Evolutionary conservation across 2,797 vertebrate species (phyloP), one percentile per base, ranked within the genome.

Genomic region (Geotrypetes seraphini): DNA sequence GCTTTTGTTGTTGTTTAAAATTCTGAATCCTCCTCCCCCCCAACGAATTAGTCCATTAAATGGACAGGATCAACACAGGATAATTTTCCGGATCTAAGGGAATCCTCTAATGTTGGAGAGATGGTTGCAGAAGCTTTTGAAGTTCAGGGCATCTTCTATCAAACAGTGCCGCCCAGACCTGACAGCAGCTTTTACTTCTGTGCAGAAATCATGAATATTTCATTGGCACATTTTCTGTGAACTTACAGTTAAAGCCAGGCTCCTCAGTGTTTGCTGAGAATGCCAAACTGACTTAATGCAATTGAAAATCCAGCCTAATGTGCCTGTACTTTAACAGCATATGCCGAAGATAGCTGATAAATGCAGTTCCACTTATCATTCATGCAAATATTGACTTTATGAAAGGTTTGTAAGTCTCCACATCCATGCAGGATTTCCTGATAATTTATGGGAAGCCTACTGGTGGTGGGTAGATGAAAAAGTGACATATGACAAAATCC

Each of bases 151-250:
- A 56, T 47, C 10, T 41, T 62, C 50, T 67, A 60, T 63, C 57
- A 62, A 59, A 45, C 25, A 49, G 33, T 35, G 43, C 36, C 49
- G 50, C 45, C 31, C 5, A 18, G 37, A 27, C 33, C 22, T 39
- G 29, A 33, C 52, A 42, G 31, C 41, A 10, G 3, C 18, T 62
- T 63, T 57, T 48, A 33, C 69, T 59, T 62, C 25, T 50, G 44
- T 20, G 60, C 30, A 46, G 30, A 57, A 49, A 29, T 39, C 0
- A 76, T 70, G 32, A 73, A 72, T 76, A 69, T 70, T 72, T 75
- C 60, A 75, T 69, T 15, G 31, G 31, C 69, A 50, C 43, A 63
- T 36, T 43, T 58, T 55, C 36, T 36, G 50, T 39, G 50, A 62
- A 60, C 39, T 55, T 53, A 24, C 49, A 53, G 31, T 47, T 67